Evolutionary conservation across 2,797 vertebrate species (phyloP), one percentile per base, ranked within the genome.

Genomic region (Sebastes matsubarae): DNA sequence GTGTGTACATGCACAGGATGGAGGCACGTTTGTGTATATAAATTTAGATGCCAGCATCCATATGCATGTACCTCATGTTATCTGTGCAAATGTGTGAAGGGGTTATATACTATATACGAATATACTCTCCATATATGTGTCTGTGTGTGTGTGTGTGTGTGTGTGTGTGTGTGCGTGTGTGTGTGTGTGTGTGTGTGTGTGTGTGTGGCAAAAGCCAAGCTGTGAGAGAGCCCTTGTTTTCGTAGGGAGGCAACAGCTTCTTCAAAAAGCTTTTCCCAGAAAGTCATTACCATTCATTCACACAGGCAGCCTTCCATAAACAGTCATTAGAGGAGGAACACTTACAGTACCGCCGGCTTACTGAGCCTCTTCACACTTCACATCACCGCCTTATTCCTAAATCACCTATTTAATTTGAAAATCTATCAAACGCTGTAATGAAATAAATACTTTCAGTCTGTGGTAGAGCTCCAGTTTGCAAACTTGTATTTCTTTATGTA

Each of bases 241-340:
- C 10, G 4, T 50, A 11, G 27, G 52, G 42, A 80, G 54, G 65
- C 34, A 24, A 60, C 70, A 57, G 34, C 75, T 60, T 55, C 78
- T 74, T 81, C 58, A 77, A 72, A 77, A 74, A 79, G 61, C 78
- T 29, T 83, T 85, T 79, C 72, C 5, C 74, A 85, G 75, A 82
- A 82, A 63, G 24, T 82, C 87, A 86, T 88, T 87, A 87, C 61
- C 67, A 69, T 81, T 83, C 79, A 82, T 84, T 71, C 72, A 81
- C 65, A n/a, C 74, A 55, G 73, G 67, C 89, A 87, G 70, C 82
- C 68, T 75, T 87, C 83, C 82, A 87, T 82, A 83, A 90, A 87
- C 89, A 89, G 79, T 78, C 86, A 85, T 91, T 83, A 92, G 84
- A 72, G 54, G 71, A 80, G 71, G 72, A 87, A 72, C 82, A 25